These are phyloP conservation scores for Trichomycterus rosablanca DNA, from an alignment of 2,113 vertebrate species.

Conservation along the genomic window DNA sequence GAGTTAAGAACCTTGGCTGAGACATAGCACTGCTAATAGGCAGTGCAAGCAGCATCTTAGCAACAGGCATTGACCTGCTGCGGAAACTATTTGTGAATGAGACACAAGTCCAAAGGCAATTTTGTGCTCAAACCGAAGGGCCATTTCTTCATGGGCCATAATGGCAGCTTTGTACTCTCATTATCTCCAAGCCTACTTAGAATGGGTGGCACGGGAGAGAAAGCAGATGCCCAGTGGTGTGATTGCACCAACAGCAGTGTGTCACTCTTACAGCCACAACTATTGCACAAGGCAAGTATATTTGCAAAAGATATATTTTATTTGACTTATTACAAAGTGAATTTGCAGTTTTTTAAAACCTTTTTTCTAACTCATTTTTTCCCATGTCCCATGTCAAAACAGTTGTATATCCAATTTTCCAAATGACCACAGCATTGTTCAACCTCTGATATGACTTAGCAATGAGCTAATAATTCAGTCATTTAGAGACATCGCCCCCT, in stretches of 20 bases:
- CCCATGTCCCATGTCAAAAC: too few relatives aligned
- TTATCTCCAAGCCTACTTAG: conserved; percentile 61
- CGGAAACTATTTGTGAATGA: conserved; percentile 56
- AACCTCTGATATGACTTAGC: conserved; percentile 1
- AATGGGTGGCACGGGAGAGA: conserved; percentile 58
- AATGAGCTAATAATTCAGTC: neutral
- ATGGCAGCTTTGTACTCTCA: conserved; percentile 62
- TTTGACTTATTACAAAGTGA: too few relatives aligned
- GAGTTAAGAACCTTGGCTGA: conserved; percentile 39
- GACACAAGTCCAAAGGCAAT: conserved; percentile 48
- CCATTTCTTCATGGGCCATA: conserved; percentile 50
- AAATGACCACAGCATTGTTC: neutral
- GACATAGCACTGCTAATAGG: conserved; percentile 21
- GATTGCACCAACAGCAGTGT: conserved; percentile 35
- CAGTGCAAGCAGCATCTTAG: conserved; percentile 46
- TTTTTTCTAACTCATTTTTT: too few relatives aligned
- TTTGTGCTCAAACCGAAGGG: conserved; percentile 47
- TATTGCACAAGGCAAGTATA: conserved; percentile 22
- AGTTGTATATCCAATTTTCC: too few relatives aligned
- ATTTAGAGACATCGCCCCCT: conserved; percentile 8
- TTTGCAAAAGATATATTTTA: neutral
- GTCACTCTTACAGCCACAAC: conserved; percentile 4
- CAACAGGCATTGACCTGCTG: conserved; percentile 51
- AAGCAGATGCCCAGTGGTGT: conserved; percentile 55
- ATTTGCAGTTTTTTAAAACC: too few relatives aligned